phyloP scores from a whole-genome alignment of 2,888 invertebrate species.

The Anoncus sp. region DNA sequence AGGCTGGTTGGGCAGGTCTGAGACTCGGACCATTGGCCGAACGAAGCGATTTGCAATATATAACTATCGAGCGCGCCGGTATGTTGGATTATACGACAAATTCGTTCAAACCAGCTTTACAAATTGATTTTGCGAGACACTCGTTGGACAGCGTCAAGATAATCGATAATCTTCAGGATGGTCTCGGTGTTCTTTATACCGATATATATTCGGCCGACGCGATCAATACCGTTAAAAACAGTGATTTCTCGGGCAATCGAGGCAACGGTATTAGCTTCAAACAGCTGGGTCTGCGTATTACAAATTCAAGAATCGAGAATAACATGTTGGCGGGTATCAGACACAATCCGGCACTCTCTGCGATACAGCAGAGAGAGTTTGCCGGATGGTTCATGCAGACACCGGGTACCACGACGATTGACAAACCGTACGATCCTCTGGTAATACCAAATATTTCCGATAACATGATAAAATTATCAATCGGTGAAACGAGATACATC shows the following conservation, averaged over 20 bases:
- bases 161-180: conserved; percentile 95
- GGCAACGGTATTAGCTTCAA: conserved; percentile 96
- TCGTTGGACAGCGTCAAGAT: conserved; percentile 93
- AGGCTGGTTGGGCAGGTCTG: conserved; percentile 97
- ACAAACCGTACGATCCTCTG: conserved; percentile 90
- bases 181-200: conserved; percentile 96
- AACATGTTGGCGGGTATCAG: conserved; percentile 95
- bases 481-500: conserved; percentile 91
- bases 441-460: conserved; percentile 87
- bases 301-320: conserved; percentile 91
- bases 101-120: conserved; percentile 94
- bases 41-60: conserved; percentile 93
- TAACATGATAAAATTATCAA: conserved; percentile 86
- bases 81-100: conserved; percentile 96
- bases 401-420: conserved; percentile 87
- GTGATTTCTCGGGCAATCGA: conserved; percentile 92
- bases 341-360: conserved; percentile 95
- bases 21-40: conserved; percentile 95
- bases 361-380: conserved; percentile 94
- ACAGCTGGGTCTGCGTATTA: conserved; percentile 92
- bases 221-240: conserved; percentile 92
- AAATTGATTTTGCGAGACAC: conserved; percentile 93
- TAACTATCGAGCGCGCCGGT: conserved; percentile 96
- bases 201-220: conserved; percentile 95
- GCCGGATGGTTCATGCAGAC: conserved; percentile 95